These are phyloP conservation scores for Calonectris borealis DNA, from an alignment of 2,113 vertebrate species.

Conservation along the genomic window DNA sequence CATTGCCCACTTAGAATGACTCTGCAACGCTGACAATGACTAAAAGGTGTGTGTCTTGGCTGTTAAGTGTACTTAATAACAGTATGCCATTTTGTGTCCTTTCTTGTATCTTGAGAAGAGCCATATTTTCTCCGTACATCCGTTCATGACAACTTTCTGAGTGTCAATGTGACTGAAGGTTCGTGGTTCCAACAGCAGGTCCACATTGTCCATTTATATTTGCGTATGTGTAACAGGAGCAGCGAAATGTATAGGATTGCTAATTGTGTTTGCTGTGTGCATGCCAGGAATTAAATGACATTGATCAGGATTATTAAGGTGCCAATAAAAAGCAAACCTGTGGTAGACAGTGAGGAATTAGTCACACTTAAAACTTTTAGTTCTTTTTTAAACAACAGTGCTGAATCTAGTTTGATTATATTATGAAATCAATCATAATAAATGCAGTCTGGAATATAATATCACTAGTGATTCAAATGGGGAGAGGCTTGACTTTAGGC, in stretches of 20 bases:
- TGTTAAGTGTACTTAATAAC: not conserved
- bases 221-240: not conserved
- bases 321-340: not conserved
- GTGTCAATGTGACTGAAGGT: not conserved
- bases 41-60: constrained; percentile 20
- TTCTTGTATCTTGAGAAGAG: not conserved
- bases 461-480: not conserved
- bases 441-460: not conserved
- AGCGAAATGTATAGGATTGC: not conserved
- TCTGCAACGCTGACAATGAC: not conserved
- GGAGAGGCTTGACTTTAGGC: not conserved
- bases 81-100: not conserved
- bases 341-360: not conserved
- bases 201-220: not conserved
- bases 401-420: not conserved
- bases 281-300: not conserved
- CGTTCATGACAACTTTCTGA: not conserved
- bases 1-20: not conserved
- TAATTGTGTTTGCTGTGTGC: not conserved
- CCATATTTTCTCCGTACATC: not conserved
- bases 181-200: not conserved
- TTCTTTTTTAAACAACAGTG: not conserved
- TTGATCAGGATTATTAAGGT: not conserved
- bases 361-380: not conserved
- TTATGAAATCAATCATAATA: not conserved